These are phyloP conservation scores for Plecturocebus donacophilus DNA, from an alignment of 2,113 vertebrate genomes.

Conservation along the genomic window DNA sequence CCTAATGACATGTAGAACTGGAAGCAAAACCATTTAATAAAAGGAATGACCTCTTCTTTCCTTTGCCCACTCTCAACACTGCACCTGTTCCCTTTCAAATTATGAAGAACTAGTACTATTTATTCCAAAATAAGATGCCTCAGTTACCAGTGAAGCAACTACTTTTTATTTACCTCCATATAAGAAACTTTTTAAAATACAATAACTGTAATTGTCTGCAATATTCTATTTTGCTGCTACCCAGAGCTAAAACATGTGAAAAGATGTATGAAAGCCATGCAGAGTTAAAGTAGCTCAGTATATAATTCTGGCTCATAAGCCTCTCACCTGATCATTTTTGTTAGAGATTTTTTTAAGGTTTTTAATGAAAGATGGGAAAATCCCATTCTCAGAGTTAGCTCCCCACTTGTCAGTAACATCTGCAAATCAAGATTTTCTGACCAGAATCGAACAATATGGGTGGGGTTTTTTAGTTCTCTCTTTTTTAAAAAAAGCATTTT, in stretches of 20 bases:
- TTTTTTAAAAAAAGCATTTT: not conserved
- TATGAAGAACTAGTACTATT: not conserved
- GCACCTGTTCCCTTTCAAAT: not conserved
- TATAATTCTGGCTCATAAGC: not conserved
- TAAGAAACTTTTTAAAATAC: not conserved
- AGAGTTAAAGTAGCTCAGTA: not conserved
- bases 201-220: too few relatives aligned
- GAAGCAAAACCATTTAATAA: not conserved
- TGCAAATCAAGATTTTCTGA: not conserved
- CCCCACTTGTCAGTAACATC: not conserved
- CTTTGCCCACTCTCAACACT: not conserved
- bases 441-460: not conserved
- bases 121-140: not conserved
- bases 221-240: not conserved
- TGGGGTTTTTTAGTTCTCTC: not conserved
- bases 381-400: not conserved
- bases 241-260: not conserved
- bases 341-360: not conserved
- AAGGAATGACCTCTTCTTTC: not conserved
- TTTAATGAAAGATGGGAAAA: not conserved
- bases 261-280: not conserved
- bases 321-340: not conserved
- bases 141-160: not conserved
- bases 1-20: not conserved
- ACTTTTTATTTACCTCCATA: not conserved